A percentile compares a stretch with the other conserved stretches of the same genome.
Conservation (phyloP, 2,797 vertebrate species). For the Arrhamphus sclerolepis region DNA sequence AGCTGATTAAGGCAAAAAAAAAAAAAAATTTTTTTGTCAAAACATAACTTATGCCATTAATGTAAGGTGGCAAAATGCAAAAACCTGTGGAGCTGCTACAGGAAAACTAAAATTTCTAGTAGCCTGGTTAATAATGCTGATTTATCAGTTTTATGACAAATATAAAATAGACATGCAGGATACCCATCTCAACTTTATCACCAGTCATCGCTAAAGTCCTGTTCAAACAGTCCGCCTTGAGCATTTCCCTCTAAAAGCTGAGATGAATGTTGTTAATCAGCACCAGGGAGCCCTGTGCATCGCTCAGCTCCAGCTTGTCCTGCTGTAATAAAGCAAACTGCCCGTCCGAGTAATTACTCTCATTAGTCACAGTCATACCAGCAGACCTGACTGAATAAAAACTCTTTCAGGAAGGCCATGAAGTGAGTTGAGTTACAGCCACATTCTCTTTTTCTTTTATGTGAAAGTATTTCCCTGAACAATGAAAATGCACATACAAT, state of each 20-base stretch:
- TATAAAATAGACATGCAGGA: constrained; percentile 13
- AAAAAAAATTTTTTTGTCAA: too few relatives aligned
- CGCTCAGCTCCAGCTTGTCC: constrained; percentile 54
- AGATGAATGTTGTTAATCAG: constrained; percentile 77
- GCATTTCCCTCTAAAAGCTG: constrained; percentile 43
- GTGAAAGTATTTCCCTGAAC: background rate
- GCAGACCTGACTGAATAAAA: constrained; percentile 39
- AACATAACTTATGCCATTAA: too few relatives aligned
- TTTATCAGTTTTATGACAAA: too few relatives aligned
- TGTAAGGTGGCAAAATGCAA: too few relatives aligned
- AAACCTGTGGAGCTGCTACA: too few relatives aligned
- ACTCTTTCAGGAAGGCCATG: background rate
- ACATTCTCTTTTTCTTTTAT: background rate
- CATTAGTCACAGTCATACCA: constrained; percentile 65
- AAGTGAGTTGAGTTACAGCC: background rate
- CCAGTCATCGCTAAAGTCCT: constrained; percentile 1
- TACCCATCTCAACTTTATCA: background rate
- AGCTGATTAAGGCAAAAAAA: too few relatives aligned
- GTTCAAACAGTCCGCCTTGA: constrained; percentile 26
- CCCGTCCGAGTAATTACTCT: constrained; percentile 71
- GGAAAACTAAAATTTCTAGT: too few relatives aligned
- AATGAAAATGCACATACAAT: background rate
- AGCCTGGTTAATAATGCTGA: too few relatives aligned
- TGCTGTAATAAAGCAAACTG: constrained; percentile 71
- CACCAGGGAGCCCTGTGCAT: constrained; percentile 39